Evolutionary conservation across 2,113 vertebrate species (phyloP), one percentile per base, ranked within the genome.

Genomic region (Gavialis gangeticus): DNA sequence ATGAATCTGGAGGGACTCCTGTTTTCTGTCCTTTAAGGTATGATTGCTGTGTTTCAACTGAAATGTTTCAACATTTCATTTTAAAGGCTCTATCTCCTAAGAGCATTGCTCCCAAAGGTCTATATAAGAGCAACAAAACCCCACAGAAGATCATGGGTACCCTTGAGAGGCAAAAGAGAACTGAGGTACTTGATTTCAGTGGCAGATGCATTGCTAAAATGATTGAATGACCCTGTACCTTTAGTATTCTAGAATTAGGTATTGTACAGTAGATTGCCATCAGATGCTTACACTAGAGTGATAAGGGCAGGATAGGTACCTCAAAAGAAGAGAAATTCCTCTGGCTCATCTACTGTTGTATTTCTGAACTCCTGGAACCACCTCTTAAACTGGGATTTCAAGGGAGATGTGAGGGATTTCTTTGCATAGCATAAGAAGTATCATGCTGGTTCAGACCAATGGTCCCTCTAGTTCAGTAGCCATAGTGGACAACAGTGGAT

Each of bases 21-120:
- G 90, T 94, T 85, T 96, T 92, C 73, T 94, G 88, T 92, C 76
- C 88, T 88, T 82, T 91, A 64, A 62, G 91, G 94, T 88, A 78
- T 79, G 30, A 69, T 94, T 94, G 80, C 76, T 85, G 75, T 90
- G 85, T 91, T 87, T 69, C 80, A 64, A 89, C 77, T 85, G 67
- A 92, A n/a, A 30, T 4, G 92, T 4, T 85, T 76, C 62, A 78
- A 54, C 54, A 24, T n/a, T 92, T 75, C 60, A 69, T 63, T 67
- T 80, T 12, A 82, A 92, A 93, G 87, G 19, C 25, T 76, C 93
- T 28, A n/a, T 60, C 37, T 88, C 64, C 66, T 24, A 57, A 62
- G 76, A 90, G 81, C 5, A 84, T 54, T 54, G 27, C 73, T 75
- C 73, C 8, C 58, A 54, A 16, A 91, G 88, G 25, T 56, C 90